Percentiles rank a stretch among this genome's conserved stretches.
phyloP scores from a whole-genome alignment of 2,797 vertebrate species.

The Hydrolagus colliei region DNA sequence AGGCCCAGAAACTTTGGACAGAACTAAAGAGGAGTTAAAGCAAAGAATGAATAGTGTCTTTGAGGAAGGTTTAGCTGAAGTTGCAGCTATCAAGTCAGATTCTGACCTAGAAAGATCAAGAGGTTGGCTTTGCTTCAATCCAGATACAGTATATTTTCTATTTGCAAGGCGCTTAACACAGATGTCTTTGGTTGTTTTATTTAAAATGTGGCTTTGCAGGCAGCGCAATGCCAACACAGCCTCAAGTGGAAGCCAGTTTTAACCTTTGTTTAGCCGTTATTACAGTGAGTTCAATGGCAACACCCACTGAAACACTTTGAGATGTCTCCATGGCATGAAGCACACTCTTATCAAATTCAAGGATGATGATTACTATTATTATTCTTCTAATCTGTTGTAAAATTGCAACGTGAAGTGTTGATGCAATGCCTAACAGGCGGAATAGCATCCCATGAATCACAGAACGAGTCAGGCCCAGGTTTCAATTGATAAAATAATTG shows the following conservation, averaged over 20 bases:
- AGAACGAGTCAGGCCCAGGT: neutral
- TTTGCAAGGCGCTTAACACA: slow-evolving; percentile 40
- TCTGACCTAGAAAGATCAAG: neutral
- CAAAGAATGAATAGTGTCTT: neutral
- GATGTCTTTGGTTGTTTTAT: slow-evolving; percentile 38
- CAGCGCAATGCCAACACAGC: slow-evolving; percentile 39
- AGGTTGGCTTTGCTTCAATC: slow-evolving; percentile 35
- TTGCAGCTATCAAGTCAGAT: neutral
- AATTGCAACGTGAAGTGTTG: neutral
- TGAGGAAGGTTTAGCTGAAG: neutral
- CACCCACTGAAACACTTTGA: neutral
- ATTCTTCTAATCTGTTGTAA: neutral
- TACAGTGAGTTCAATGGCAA: slow-evolving; percentile 20
- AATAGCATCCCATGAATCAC: neutral
- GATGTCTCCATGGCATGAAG: too few species aligned
- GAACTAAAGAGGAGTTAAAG: neutral
- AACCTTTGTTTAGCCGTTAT: slow-evolving; percentile 31
- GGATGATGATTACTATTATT: too few species aligned
- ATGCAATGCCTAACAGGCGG: neutral
- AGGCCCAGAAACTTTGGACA: neutral
- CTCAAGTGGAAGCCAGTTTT: slow-evolving; percentile 29
- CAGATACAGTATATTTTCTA: slow-evolving; percentile 36
- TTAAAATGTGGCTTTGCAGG: slow-evolving; percentile 36
- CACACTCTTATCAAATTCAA: too few species aligned
- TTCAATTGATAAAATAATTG: neutral